phyloP scores from a whole-genome alignment of 2,113 vertebrate genomes.

The Mionectes macconnelli region DNA sequence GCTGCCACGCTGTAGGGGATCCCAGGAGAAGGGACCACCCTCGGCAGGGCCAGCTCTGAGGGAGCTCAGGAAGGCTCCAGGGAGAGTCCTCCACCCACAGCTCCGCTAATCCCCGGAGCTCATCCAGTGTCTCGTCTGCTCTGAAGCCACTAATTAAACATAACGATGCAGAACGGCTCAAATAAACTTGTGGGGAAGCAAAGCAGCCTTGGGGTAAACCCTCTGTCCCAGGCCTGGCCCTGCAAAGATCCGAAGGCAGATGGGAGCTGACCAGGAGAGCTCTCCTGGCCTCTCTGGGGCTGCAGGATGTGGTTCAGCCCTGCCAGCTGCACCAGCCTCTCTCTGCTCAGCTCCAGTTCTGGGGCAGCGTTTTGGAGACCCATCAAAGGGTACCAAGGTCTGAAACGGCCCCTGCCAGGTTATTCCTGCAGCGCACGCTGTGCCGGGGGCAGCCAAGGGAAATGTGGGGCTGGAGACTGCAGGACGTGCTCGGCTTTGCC shows the following conservation, averaged over 20 bases:
- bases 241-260: background rate
- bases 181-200: background rate
- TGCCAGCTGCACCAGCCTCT: background rate
- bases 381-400: background rate
- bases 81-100: background rate
- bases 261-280: background rate
- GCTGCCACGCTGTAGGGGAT: background rate
- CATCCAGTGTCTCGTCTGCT: background rate
- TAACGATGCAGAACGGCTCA: background rate
- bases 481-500: background rate
- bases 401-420: background rate
- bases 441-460: background rate
- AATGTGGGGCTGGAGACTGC: accelerated
- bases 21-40: background rate
- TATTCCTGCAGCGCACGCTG: background rate
- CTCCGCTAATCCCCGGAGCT: background rate
- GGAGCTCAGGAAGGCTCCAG: background rate
- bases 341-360: accelerated
- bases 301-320: background rate
- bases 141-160: background rate
- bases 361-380: background rate
- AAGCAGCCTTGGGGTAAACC: background rate
- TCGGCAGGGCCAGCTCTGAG: background rate
- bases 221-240: background rate
- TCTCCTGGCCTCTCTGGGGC: background rate